Evolutionary conservation across 2,797 vertebrate species (phyloP), one percentile per base, ranked within the genome.

Genomic region (Mormyrops attenuatus): DNA sequence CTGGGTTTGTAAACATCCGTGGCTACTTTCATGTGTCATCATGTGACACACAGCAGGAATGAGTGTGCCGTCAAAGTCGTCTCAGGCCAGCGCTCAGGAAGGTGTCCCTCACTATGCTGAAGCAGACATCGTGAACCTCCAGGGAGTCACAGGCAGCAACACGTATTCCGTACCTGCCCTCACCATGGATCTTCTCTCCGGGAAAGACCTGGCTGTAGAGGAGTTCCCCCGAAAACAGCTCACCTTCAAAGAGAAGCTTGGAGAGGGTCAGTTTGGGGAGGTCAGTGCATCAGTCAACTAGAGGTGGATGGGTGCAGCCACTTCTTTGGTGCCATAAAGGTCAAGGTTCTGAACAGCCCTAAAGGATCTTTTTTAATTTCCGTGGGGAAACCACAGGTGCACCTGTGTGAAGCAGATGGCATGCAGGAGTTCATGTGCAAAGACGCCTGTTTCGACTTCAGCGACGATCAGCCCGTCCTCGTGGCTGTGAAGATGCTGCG

Each of bases 251-350:
- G 98, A 99, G 94, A 99, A 99, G 90, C 95, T 99, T 84, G 98
- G 98, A 91, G 98, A 99, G 95, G 98, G 98, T 89, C 98, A 99
- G 93, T 99, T 99, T 92, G 98, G 98, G 92, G 98, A 99, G 96
- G 98, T 99, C 89, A 95, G 95, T 0, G 84, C 92, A 3, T 34
- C n/a, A 7, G 69, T n/a, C 69, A 80, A 3, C 60, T 69, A 26
- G 57, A 66, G 6, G 60, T 49, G 22, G 9, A 49, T 26, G n/a
- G 34, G n/a, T 41, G 20, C 41, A 57, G 30, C 26, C 0, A 44
- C 53, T 1, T 57, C 30, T 34, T 20, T 41, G 53, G 30, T 7
- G 49, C 15, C 22, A 44, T 15, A 13, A 57, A 44, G 85, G 6
- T 30, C 47, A 6, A 49, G 20, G 47, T 52, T 11, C 82, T 52